A percentile compares a stretch with the other conserved stretches of the same genome.
Conservation (phyloP, 2,113 vertebrate genomes). For the Lepus europaeus region DNA sequence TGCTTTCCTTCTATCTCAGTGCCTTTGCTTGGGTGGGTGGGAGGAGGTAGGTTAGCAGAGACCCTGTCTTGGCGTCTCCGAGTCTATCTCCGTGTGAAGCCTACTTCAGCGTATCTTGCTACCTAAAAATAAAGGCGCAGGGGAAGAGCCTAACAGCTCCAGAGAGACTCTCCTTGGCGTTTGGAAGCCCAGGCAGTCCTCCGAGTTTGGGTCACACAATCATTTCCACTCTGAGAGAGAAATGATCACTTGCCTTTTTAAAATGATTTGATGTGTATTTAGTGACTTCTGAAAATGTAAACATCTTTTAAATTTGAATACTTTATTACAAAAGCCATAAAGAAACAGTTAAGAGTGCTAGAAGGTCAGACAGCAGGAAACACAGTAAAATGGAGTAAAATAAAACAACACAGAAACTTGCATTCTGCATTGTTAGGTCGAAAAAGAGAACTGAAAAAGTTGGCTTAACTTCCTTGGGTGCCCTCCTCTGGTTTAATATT, state of each 20-base stretch:
- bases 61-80: background rate
- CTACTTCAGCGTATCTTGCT: slow-evolving; percentile 31
- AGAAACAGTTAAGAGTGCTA: slow-evolving; percentile 66
- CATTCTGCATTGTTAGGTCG: slow-evolving; percentile 3
- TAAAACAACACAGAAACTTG: background rate
- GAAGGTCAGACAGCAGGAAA: slow-evolving; percentile 60
- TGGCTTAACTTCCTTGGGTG: slow-evolving; percentile 56
- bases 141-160: background rate
- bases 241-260: background rate
- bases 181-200: background rate
- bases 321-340: slow-evolving; percentile 63
- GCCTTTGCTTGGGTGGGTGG: background rate
- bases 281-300: slow-evolving; percentile 46
- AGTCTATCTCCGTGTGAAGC: background rate
- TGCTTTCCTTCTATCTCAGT: background rate
- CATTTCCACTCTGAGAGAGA: background rate
- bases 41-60: background rate
- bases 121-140: slow-evolving; percentile 36
- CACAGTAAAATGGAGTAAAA: slow-evolving; percentile 56
- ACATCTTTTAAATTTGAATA: slow-evolving; percentile 69
- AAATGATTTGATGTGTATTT: slow-evolving; percentile 41
- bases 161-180: too few relatives aligned
- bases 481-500: slow-evolving; percentile 56
- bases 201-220: background rate
- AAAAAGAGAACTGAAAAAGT: slow-evolving; percentile 67